Evolutionary conservation across 1,140 invertebrate species (phyloP).

Genomic region (Trissolcus basalis): DNA sequence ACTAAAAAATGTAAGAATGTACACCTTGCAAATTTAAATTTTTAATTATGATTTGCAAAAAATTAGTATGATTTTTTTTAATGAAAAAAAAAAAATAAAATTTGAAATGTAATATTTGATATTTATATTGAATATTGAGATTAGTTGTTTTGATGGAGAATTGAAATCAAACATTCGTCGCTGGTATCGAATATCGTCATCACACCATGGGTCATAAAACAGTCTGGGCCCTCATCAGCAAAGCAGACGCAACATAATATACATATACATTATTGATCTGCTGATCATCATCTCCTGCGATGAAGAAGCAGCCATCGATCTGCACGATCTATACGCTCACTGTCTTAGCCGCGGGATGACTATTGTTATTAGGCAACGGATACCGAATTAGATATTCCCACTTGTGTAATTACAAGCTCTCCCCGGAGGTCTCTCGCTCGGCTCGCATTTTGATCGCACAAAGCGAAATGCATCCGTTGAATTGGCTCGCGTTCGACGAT

Average conservation of each 20-base stretch:
- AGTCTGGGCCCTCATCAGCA: slow-evolving; percentile 1
- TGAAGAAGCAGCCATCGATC: slow-evolving; percentile 31
- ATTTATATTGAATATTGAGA: too few relatives aligned
- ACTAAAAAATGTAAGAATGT: too few relatives aligned
- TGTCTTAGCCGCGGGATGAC: slow-evolving; percentile 28
- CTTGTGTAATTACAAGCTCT: slow-evolving; percentile 36
- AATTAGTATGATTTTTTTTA: too few relatives aligned
- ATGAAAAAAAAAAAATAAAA: too few relatives aligned
- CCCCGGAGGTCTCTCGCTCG: not conserved
- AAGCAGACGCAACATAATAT: slow-evolving; percentile 8
- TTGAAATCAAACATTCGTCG: too few relatives aligned
- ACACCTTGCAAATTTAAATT: too few relatives aligned
- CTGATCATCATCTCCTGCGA: not conserved
- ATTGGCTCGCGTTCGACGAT: too few relatives aligned
- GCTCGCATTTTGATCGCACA: not conserved
- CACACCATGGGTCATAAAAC: slow-evolving; percentile 15
- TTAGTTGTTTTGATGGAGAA: too few relatives aligned
- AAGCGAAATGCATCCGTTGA: not conserved
- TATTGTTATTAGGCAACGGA: slow-evolving; percentile 36
- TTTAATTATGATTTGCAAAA: too few relatives aligned
- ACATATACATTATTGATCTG: slow-evolving; percentile 28
- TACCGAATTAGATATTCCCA: slow-evolving; percentile 30
- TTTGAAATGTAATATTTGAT: too few relatives aligned
- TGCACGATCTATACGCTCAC: not conserved
- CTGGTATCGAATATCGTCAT: too few relatives aligned